A percentile compares a stretch with the other conserved stretches of the same genome.
Conservation (phyloP, 2,113 vertebrate species). For the Psilopsiagon aurifrons region DNA sequence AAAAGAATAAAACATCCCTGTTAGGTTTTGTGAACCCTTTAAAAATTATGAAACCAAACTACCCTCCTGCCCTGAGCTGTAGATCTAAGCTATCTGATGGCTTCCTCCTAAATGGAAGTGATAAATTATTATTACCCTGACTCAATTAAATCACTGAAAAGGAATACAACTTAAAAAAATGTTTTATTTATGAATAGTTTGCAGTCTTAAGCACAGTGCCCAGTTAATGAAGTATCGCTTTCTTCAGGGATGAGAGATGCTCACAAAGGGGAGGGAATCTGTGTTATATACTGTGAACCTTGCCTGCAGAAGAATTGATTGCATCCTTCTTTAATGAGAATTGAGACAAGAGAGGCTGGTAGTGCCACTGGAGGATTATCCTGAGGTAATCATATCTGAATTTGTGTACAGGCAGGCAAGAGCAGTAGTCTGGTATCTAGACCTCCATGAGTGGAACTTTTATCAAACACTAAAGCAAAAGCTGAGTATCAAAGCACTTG, state of each 20-base stretch:
- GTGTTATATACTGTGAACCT: not conserved
- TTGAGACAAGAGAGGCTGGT: slow-evolving; percentile 3
- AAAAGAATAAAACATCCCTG: slow-evolving; percentile 32
- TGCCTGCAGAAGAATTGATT: slow-evolving; percentile 21
- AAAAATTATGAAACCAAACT: slow-evolving; percentile 1
- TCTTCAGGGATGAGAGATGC: slow-evolving; percentile 29
- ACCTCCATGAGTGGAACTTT: not conserved
- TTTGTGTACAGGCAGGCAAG: not conserved
- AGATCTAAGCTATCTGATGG: not conserved
- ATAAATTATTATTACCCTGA: slow-evolving; percentile 22
- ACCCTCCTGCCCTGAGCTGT: not conserved
- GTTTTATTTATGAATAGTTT: slow-evolving; percentile 57
- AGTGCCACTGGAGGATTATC: slow-evolving; percentile 14
- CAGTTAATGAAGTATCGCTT: slow-evolving; percentile 42
- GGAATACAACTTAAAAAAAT: slow-evolving; percentile 18
- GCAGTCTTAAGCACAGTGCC: slow-evolving; percentile 20
- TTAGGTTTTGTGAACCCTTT: slow-evolving; percentile 8
- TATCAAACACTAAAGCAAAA: not conserved
- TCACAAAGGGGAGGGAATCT: not conserved
- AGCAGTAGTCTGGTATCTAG: not conserved
- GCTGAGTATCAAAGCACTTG: not conserved
- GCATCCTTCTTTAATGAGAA: slow-evolving; percentile 39
- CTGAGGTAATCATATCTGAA: not conserved
- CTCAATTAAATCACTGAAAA: slow-evolving; percentile 28
- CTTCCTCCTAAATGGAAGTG: not conserved